Conservation (phyloP, 2,113 vertebrate species). For the Terrapene triunguis region DNA sequence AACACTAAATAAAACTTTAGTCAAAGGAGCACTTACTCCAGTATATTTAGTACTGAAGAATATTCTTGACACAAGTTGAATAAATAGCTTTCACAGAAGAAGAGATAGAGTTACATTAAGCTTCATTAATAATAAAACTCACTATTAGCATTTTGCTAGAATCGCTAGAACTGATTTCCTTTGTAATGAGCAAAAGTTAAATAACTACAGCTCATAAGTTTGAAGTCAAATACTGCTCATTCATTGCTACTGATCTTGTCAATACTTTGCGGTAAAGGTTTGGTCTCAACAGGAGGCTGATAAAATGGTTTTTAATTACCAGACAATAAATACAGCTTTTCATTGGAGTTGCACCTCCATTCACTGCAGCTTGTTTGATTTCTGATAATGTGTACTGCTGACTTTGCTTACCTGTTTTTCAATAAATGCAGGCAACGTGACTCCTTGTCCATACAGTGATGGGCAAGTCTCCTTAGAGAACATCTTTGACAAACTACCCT, state of each 20-base stretch:
- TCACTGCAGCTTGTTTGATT: slow-evolving; percentile 90
- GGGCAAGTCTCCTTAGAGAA: slow-evolving; percentile 85
- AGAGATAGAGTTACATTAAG: slow-evolving; percentile 43
- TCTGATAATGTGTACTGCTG: slow-evolving; percentile 96
- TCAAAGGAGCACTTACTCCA: slow-evolving; percentile 57
- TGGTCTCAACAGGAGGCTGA: slow-evolving; percentile 82
- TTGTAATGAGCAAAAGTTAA: slow-evolving; percentile 80
- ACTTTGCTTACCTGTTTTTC: slow-evolving; percentile 89
- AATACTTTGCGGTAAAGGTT: slow-evolving; percentile 84
- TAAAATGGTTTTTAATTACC: slow-evolving; percentile 99
- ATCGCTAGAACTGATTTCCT: slow-evolving; percentile 69
- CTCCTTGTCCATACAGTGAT: slow-evolving; percentile 74
- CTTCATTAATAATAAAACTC: slow-evolving; percentile 79
- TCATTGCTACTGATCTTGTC: slow-evolving; percentile 83
- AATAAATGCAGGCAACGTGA: slow-evolving; percentile 75
- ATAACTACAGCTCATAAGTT: slow-evolving; percentile 88
- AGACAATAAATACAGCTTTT: slow-evolving; percentile 89
- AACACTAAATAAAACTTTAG: slow-evolving; percentile 65
- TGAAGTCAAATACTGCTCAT: slow-evolving; percentile 88
- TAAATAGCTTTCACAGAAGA: slow-evolving; percentile 59
- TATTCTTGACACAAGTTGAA: slow-evolving; percentile 65
- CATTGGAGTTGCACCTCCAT: slow-evolving; percentile 76
- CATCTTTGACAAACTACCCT: slow-evolving; percentile 93
- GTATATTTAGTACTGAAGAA: slow-evolving; percentile 60
- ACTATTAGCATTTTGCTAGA: slow-evolving; percentile 70